phyloP scores from a whole-genome alignment of 2,113 vertebrate genomes.

The Xenopus laevis region DNA sequence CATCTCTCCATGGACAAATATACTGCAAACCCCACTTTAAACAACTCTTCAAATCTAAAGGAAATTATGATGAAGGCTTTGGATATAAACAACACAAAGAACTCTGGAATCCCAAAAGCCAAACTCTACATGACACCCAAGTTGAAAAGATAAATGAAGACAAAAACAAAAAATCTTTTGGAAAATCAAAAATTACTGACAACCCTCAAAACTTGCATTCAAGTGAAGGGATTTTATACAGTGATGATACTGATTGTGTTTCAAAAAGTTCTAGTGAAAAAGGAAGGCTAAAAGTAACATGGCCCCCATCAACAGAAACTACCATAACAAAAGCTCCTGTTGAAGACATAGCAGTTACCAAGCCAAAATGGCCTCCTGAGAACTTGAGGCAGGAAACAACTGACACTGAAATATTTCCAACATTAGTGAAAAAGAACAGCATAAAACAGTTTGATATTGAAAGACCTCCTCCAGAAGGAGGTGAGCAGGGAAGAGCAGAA shows the following conservation, averaged over 20 bases:
- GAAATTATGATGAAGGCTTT: constrained; percentile 87
- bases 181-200: constrained; percentile 27
- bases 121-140: constrained; percentile 47
- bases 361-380: constrained; percentile 85
- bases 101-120: constrained; percentile 75
- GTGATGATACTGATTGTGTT: constrained; percentile 56
- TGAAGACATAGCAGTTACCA: constrained; percentile 74
- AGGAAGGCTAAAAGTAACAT: constrained; percentile 79
- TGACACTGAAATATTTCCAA: constrained; percentile 27
- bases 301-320: constrained; percentile 78
- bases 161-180: constrained; percentile 31
- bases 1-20: constrained; percentile 91
- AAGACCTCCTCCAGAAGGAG: constrained; percentile 58
- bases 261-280: constrained; percentile 65
- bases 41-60: constrained; percentile 94
- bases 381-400: constrained; percentile 17
- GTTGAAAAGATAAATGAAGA: constrained; percentile 49
- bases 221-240: constrained; percentile 47
- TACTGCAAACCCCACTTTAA: constrained; percentile 93
- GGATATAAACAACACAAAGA: constrained; percentile 85
- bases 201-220: constrained; percentile 42
- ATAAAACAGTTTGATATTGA: constrained; percentile 45
- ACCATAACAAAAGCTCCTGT: constrained; percentile 74
- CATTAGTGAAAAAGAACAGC: constrained; percentile 44
- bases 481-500: constrained; percentile 47